Percentiles rank a stretch among this genome's conserved stretches.
These are phyloP conservation scores for Morus bassanus DNA, from an alignment of 2,797 vertebrate species.

Conservation along the genomic window DNA sequence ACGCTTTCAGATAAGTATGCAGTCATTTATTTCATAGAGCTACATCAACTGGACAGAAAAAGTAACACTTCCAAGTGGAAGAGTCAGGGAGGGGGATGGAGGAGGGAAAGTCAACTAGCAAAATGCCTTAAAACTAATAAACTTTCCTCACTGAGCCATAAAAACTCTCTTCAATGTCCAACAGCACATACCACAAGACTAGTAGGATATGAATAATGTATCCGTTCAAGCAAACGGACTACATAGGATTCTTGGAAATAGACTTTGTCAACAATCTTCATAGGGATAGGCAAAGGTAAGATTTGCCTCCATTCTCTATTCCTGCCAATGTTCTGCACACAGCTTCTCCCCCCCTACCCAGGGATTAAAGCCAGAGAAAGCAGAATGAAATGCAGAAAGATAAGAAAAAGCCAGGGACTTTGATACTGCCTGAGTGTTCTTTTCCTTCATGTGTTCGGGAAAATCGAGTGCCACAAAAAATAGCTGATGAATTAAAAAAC, in stretches of 20 bases:
- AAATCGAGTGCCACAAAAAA: conserved; percentile 1
- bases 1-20: background rate
- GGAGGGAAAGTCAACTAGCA: background rate
- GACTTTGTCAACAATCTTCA: background rate
- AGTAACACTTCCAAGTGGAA: background rate
- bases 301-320: background rate
- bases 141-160: background rate
- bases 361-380: conserved; percentile 26
- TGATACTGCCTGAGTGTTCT: conserved; percentile 41
- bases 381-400: conserved; percentile 3
- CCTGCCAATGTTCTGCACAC: background rate
- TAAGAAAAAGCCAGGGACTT: conserved; percentile 29
- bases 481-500: background rate
- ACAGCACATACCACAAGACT: background rate
- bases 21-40: background rate
- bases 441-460: background rate
- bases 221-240: background rate
- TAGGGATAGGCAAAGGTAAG: background rate
- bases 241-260: background rate
- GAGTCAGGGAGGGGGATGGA: background rate
- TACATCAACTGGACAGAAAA: background rate
- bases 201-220: background rate
- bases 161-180: background rate
- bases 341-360: background rate
- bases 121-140: background rate